A percentile compares a stretch with the other conserved stretches of the same genome.
phyloP scores from a whole-genome alignment of 2,888 invertebrate genomes.

The Acanthosepion lycidas region DNA sequence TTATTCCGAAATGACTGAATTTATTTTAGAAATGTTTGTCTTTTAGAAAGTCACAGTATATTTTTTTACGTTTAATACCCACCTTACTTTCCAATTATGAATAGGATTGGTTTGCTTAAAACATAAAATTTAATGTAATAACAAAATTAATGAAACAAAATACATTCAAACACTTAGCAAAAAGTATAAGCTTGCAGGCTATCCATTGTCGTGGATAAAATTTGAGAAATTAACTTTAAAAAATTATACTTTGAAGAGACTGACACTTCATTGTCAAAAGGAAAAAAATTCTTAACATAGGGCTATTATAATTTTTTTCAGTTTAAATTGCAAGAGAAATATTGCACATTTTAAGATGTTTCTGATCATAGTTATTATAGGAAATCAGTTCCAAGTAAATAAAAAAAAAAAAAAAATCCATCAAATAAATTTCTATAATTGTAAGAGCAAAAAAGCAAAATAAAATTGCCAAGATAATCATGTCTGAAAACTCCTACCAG shows the following conservation, averaged over 20 bases:
- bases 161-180: neutral
- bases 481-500: neutral
- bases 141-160: neutral
- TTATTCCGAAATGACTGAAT: too few relatives aligned
- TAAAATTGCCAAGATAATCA: neutral
- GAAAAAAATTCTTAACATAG: neutral
- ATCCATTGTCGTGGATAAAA: neutral
- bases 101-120: neutral
- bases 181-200: neutral
- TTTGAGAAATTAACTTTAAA: neutral
- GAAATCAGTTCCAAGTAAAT: neutral
- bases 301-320: neutral
- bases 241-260: neutral
- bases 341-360: neutral
- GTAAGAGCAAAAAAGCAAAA: neutral
- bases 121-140: neutral
- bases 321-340: neutral
- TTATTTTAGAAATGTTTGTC: too few relatives aligned
- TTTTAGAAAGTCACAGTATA: too few relatives aligned
- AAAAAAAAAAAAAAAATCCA: constrained; percentile 22
- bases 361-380: neutral
- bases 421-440: neutral
- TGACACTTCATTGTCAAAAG: neutral
- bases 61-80: too few relatives aligned
- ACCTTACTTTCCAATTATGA: too few relatives aligned